A percentile compares a stretch with the other conserved stretches of the same genome.
phyloP scores from a whole-genome alignment of 2,888 invertebrate genomes.

The Plebejus melissa region DNA sequence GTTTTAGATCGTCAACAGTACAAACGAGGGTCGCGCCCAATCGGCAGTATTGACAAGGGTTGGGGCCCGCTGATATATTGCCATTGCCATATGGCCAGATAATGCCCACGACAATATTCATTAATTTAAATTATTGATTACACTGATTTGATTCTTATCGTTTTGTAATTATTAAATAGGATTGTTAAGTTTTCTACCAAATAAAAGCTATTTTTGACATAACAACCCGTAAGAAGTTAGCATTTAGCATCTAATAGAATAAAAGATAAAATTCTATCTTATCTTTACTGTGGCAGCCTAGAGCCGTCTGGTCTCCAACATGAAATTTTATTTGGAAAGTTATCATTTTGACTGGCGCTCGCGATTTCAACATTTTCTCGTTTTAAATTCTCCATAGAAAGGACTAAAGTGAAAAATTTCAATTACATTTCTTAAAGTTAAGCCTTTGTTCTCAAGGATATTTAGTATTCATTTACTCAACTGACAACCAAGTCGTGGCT shows the following conservation, averaged over 20 bases:
- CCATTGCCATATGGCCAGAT: background rate
- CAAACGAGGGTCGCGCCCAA: constrained; percentile 5
- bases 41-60: constrained; percentile 20
- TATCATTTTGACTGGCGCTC: background rate
- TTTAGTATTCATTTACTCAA: background rate
- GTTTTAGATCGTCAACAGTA: background rate
- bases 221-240: background rate
- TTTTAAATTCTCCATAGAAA: constrained; percentile 5
- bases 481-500: no score
- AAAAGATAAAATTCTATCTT: background rate
- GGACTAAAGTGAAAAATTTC: background rate
- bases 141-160: background rate
- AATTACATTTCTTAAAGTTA: constrained; percentile 4
- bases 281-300: background rate
- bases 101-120: background rate
- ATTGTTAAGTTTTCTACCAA: no score
- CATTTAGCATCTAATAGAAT: background rate
- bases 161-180: no score
- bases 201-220: no score
- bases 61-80: background rate
- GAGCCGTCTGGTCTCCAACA: constrained; percentile 11
- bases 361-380: constrained; percentile 20
- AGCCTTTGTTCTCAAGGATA: background rate
- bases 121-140: constrained; percentile 9
- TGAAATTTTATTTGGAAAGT: constrained; percentile 24